These are phyloP conservation scores for Metopolophium dirhodum DNA, from an alignment of 1,140 invertebrate species.

Conservation along the genomic window DNA sequence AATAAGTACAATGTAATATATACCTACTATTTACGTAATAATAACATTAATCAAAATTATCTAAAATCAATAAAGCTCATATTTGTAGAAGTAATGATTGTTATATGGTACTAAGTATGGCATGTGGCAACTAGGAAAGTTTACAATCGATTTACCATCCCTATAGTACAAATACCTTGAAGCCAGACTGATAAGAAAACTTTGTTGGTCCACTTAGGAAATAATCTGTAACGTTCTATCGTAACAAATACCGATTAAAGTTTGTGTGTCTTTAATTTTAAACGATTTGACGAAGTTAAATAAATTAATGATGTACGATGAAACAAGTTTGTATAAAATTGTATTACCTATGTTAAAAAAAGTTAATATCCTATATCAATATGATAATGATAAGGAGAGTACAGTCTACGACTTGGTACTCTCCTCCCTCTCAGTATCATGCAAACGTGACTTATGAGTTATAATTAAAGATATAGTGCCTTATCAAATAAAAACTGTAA, in stretches of 20 bases:
- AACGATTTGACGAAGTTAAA: conserved; percentile 24
- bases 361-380: background rate
- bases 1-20: no score
- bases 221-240: background rate
- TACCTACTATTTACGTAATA: background rate
- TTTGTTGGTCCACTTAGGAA: conserved; percentile 28
- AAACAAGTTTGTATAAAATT: background rate
- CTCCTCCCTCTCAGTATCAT: background rate
- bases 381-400: background rate
- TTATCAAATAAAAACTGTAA: background rate
- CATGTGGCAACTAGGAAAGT: background rate
- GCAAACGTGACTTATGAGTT: background rate
- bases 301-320: background rate
- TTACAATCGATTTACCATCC: conserved; percentile 13
- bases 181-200: conserved; percentile 39
- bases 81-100: conserved; percentile 37
- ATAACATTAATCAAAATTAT: background rate
- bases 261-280: background rate
- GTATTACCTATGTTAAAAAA: background rate
- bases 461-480: background rate
- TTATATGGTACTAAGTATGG: background rate
- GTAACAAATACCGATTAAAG: conserved; percentile 28
- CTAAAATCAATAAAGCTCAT: background rate
- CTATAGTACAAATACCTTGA: background rate
- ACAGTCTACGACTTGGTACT: background rate